Base-by-base conservation (phyloP, 2,113 vertebrate species). In the Astur gentilis region DNA sequence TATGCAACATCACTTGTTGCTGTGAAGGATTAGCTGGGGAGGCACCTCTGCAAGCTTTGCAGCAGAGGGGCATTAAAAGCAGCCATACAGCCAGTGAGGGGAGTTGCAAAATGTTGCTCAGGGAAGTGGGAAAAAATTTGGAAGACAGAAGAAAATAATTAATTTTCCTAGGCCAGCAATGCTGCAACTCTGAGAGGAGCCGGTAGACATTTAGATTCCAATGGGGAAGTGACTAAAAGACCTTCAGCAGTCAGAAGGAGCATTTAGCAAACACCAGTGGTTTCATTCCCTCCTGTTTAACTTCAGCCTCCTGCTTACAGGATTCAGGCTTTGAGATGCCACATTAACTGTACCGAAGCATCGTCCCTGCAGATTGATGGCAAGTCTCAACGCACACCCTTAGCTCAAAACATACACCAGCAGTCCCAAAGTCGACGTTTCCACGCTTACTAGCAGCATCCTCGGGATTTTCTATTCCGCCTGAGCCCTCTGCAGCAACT, bases 331-430 rank as follows among this genome's bases (percentile, higher is more conserved):
- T 38, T 95, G 71, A 86, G 80, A n/a, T 44, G 49, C 36, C 81
- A 47, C 64, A 32, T 61, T 40, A 70, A 36, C 38, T 3, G 2
- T 32, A 66, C 34, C 34, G 84, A 91, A 65, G 50, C 32, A 44
- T 29, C 36, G 8, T 26, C 23, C 40, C 55, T 58, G n/a, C 0
- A 4, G 47, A 44, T 1, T 45, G 65, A 75, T 0, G 0, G 50
- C 36, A 84, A 34, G 47, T 42, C 7, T 54, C 55, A 9, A 8
- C 16, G 8, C 6, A 26, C 9, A 2, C 20, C 27, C 57, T 73
- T 42, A 70, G 42, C 77, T 79, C 15, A 50, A 67, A 70, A 66
- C 22, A 44, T 3, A 12, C 22, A 71, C 34, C 60, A 40, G 78
- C 40, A 44, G 21, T 67, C 66, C 57, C n/a, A 29, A 82, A 87